phyloP scores from a whole-genome alignment of 2,797 vertebrate genomes.

The Adelosebastes latens region DNA sequence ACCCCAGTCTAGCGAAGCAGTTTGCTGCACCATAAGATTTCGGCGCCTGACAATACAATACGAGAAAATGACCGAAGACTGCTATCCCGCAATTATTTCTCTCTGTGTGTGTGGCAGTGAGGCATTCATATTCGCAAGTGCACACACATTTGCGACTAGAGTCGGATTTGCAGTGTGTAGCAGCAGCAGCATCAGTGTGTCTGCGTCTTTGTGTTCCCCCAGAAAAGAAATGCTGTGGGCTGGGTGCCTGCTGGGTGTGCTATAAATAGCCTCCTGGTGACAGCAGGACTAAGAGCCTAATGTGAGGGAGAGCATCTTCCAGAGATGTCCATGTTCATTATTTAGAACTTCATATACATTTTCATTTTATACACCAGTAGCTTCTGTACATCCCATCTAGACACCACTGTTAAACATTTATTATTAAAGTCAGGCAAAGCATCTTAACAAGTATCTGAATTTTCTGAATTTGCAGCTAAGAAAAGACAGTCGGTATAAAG shows the following conservation, averaged over 20 bases:
- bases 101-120: neutral
- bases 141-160: neutral
- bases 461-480: neutral
- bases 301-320: slow-evolving; percentile 63
- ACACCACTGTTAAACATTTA: neutral
- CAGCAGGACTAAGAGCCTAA: slow-evolving; percentile 69
- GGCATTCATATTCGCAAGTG: neutral
- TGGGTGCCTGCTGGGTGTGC: slow-evolving; percentile 60
- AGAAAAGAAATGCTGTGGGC: slow-evolving; percentile 60
- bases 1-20: slow-evolving; percentile 2
- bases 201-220: slow-evolving; percentile 15
- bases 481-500: neutral
- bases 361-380: slow-evolving; percentile 20
- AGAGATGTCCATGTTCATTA: slow-evolving; percentile 55
- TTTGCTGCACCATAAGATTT: neutral
- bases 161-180: neutral
- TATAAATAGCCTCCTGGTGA: slow-evolving; percentile 77
- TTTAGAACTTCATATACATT: slow-evolving; percentile 42
- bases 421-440: neutral
- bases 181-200: slow-evolving; percentile 23
- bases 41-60: neutral
- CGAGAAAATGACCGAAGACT: neutral
- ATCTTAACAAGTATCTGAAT: neutral
- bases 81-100: neutral
- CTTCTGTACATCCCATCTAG: neutral